Evolutionary conservation across 2,797 vertebrate genomes (phyloP).

Genomic region (Chaetodon trifasciatus): DNA sequence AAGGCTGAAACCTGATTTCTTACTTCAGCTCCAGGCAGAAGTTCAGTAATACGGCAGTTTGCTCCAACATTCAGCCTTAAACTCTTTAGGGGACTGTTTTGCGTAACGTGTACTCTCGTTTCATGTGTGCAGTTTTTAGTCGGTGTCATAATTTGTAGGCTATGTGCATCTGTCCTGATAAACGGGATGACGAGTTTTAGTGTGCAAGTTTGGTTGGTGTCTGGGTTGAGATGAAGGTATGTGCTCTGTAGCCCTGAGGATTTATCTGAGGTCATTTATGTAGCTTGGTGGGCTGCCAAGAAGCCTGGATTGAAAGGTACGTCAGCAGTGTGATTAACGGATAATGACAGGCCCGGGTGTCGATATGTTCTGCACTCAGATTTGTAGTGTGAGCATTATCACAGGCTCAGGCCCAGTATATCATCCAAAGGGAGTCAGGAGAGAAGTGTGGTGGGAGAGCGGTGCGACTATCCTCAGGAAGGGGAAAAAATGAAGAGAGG

Average conservation of each 20-base stretch:
- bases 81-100: background rate
- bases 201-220: background rate
- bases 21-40: background rate
- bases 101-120: background rate
- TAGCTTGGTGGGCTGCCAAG: conserved; percentile 75
- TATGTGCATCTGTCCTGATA: background rate
- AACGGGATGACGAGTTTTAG: background rate
- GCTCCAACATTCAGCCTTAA: background rate
- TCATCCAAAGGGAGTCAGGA: conserved; percentile 73
- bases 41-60: background rate
- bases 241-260: conserved; percentile 53
- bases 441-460: conserved; percentile 57
- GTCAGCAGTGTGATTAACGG: conserved; percentile 82
- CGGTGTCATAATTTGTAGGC: conserved; percentile 17
- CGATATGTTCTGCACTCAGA: conserved; percentile 81
- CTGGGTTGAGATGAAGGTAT: conserved; percentile 47
- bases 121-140: conserved; percentile 12
- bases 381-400: conserved; percentile 81
- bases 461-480: conserved; percentile 29
- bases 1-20: background rate
- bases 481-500: conserved; percentile 39
- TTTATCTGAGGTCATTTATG: conserved; percentile 79
- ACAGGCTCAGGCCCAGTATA: conserved; percentile 76
- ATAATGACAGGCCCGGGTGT: conserved; percentile 83
- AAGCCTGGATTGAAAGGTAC: conserved; percentile 77